phyloP scores from a whole-genome alignment of 2,113 vertebrate species.

The Caloenas nicobarica region DNA sequence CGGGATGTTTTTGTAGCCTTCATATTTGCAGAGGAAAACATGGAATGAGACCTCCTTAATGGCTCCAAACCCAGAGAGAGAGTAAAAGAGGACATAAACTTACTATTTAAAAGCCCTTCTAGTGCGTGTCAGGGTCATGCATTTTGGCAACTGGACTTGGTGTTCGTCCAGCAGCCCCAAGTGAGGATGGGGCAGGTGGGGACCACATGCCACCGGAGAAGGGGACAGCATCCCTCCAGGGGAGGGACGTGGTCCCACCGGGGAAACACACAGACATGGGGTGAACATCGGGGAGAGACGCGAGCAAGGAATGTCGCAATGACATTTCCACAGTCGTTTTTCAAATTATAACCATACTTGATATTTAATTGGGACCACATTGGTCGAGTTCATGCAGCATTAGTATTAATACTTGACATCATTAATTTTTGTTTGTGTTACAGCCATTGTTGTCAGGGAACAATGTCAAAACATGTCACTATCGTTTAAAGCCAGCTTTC shows the following conservation, averaged over 20 bases:
- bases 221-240: not conserved
- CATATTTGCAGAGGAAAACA: not conserved
- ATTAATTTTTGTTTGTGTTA: not conserved
- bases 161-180: not conserved
- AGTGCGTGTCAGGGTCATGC: not conserved
- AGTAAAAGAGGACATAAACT: not conserved
- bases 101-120: not conserved
- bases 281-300: not conserved
- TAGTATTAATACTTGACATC: not conserved
- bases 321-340: not conserved
- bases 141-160: not conserved
- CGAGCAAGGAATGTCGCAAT: not conserved
- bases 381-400: slow-evolving; percentile 15
- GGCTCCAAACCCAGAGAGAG: not conserved
- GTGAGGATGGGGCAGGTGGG: not conserved
- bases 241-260: not conserved
- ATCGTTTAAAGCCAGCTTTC: not conserved
- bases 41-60: not conserved
- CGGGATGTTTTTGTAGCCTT: not conserved
- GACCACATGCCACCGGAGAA: not conserved
- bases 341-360: not conserved
- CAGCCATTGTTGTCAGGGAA: slow-evolving; percentile 12
- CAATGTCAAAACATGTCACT: slow-evolving; percentile 2
- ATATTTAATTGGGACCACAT: slow-evolving; percentile 28
- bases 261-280: not conserved